phyloP scores from a whole-genome alignment of 2,797 vertebrate species.

The Eleutherodactylus coqui region DNA sequence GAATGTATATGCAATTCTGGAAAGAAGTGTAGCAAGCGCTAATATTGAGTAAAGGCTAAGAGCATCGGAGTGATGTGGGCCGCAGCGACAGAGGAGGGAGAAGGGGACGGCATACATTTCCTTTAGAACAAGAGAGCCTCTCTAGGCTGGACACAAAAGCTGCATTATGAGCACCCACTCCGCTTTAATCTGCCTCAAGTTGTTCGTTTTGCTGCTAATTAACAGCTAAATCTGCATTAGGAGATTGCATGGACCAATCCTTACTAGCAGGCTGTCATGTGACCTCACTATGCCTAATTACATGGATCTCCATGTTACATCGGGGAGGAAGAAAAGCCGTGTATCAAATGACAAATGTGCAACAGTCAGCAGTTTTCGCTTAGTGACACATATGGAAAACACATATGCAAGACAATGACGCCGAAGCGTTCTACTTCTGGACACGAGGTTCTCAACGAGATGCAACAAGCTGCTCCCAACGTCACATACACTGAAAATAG shows the following conservation, averaged over 20 bases:
- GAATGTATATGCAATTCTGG: conserved; percentile 36
- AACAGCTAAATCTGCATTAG: neutral
- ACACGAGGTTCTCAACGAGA: neutral
- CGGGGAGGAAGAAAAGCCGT: conserved; percentile 20
- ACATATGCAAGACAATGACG: neutral
- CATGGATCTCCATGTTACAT: conserved; percentile 48
- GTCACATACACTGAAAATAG: too few species aligned
- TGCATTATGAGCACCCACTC: conserved; percentile 54
- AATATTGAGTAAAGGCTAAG: conserved; percentile 4
- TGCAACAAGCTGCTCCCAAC: neutral
- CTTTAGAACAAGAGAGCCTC: conserved; percentile 57
- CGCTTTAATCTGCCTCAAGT: conserved; percentile 63
- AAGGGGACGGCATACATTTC: conserved; percentile 56
- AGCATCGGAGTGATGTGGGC: conserved; percentile 44
- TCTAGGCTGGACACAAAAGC: conserved; percentile 46
- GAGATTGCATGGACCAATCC: conserved; percentile 48
- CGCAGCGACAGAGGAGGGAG: conserved; percentile 18
- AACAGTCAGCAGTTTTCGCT: neutral
- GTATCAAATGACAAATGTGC: conserved; percentile 5
- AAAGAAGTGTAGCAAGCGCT: neutral
- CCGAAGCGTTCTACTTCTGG: neutral
- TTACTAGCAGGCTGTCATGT: conserved; percentile 29
- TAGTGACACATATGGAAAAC: neutral
- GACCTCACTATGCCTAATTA: conserved; percentile 47
- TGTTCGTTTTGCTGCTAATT: conserved; percentile 61